Conservation (phyloP, 2,113 vertebrate species). For the Balaenoptera acutorostrata region DNA sequence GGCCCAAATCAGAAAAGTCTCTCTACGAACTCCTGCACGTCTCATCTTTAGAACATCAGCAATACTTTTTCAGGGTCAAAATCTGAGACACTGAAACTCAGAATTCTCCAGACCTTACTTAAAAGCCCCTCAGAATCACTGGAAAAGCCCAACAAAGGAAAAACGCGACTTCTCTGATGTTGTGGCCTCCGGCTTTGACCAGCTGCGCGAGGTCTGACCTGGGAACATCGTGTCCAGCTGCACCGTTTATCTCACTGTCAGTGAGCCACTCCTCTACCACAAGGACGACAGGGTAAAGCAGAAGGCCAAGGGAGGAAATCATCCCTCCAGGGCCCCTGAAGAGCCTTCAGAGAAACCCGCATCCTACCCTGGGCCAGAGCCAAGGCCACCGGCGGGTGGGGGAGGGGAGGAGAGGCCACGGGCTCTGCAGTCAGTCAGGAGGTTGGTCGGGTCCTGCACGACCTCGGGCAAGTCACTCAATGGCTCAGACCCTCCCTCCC, state of each 20-base stretch:
- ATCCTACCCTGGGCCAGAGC: neutral
- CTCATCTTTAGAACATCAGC: neutral
- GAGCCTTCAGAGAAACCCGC: accelerated
- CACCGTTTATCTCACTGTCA: neutral
- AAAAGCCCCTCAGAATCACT: neutral
- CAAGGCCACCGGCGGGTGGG: accelerated
- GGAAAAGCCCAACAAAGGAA: neutral
- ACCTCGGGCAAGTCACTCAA: neutral
- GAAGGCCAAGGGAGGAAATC: neutral
- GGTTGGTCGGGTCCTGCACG: neutral
- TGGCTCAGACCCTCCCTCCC: neutral
- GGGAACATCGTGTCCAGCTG: accelerated
- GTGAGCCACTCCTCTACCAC: no score
- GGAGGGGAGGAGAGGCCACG: accelerated
- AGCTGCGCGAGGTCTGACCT: accelerated
- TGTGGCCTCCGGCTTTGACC: accelerated
- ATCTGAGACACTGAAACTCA: neutral
- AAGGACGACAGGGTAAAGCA: neutral
- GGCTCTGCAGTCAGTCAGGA: neutral
- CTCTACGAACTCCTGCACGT: neutral
- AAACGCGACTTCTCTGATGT: neutral
- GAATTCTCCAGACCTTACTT: neutral
- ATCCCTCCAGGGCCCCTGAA: neutral
- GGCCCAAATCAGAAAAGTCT: neutral
- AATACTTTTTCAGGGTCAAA: neutral